phyloP scores from a whole-genome alignment of 2,888 invertebrate species.

The Caenorhabditis zanzibari region DNA sequence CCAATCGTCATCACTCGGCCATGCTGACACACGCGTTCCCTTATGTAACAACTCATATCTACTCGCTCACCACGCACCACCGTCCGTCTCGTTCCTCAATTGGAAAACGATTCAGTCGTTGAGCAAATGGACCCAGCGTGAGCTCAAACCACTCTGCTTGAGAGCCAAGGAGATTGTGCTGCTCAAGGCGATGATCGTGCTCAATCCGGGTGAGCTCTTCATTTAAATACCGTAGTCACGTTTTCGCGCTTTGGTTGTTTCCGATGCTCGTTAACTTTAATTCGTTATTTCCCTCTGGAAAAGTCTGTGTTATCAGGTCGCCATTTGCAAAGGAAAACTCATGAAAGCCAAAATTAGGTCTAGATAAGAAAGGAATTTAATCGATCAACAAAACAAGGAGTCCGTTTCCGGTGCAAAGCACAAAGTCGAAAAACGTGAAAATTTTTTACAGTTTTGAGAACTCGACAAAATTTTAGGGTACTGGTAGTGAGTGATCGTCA shows the following conservation, averaged over 20 bases:
- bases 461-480: no score
- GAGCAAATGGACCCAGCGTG: slow-evolving; percentile 71
- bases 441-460: background rate
- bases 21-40: slow-evolving; percentile 54
- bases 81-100: slow-evolving; percentile 76
- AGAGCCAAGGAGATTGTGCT: slow-evolving; percentile 75
- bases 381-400: background rate
- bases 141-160: slow-evolving; percentile 72
- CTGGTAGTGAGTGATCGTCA: no score
- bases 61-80: slow-evolving; percentile 59
- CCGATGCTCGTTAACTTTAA: slow-evolving; percentile 6
- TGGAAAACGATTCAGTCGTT: slow-evolving; percentile 74
- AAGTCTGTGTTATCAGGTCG: slow-evolving; percentile 11
- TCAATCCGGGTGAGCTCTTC: slow-evolving; percentile 66
- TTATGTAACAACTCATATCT: slow-evolving; percentile 71
- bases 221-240: no score
- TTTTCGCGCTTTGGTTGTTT: background rate
- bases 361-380: slow-evolving; percentile 24
- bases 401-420: slow-evolving; percentile 44
- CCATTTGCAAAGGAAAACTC: slow-evolving; percentile 3
- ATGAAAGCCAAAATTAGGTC: background rate
- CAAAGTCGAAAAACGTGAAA: background rate
- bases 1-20: slow-evolving; percentile 35
- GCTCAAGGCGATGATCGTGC: slow-evolving; percentile 75
- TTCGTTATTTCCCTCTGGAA: slow-evolving; percentile 1